Percentiles rank a stretch among this genome's conserved stretches.
These are phyloP conservation scores for Sphenopsis melanotis DNA, from an alignment of 2,797 vertebrate genomes.

Conservation along the genomic window DNA sequence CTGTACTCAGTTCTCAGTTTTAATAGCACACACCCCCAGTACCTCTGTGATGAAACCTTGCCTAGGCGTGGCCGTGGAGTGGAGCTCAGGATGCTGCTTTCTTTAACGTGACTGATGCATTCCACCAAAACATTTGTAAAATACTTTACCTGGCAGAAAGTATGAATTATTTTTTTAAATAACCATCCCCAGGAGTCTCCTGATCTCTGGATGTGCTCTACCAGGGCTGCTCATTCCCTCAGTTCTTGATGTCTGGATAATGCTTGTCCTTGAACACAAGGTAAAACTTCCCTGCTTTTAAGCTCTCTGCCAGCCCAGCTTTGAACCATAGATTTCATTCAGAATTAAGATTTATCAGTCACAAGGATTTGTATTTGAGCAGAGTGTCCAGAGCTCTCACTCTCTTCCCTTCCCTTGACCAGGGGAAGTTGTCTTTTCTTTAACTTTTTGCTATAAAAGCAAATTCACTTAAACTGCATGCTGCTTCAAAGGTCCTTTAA, in stretches of 20 bases:
- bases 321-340: neutral
- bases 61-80: neutral
- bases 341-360: neutral
- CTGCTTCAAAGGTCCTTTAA: neutral
- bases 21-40: neutral
- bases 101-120: fast-evolving
- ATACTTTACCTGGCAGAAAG: neutral
- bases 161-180: neutral
- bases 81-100: neutral
- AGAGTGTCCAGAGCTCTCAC: neutral
- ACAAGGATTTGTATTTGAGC: neutral
- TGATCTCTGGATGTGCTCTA: neutral
- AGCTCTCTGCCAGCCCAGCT: neutral
- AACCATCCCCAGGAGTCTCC: neutral
- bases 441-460: neutral
- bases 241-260: neutral
- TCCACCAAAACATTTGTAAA: neutral
- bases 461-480: neutral
- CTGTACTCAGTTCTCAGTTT: neutral
- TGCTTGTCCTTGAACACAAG: neutral
- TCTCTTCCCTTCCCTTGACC: neutral
- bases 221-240: neutral
- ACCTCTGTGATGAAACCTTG: neutral
- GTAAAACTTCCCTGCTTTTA: neutral
- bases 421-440: neutral